Base-by-base conservation (phyloP, 2,797 vertebrate species). In the Buceros bicornis region DNA sequence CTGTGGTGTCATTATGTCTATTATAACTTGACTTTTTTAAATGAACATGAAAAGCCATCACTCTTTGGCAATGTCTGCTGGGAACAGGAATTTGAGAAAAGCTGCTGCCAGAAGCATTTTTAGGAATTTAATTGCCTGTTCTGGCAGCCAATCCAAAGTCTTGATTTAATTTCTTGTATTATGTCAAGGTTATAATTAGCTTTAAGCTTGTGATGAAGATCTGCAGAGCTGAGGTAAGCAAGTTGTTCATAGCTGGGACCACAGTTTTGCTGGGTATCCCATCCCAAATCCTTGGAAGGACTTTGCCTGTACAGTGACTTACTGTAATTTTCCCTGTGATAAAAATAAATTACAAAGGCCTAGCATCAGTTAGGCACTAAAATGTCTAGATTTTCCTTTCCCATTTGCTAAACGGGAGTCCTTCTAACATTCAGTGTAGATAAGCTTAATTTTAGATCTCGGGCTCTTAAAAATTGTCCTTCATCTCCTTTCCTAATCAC, bases 171-270 rank as follows among this genome's bases (percentile, higher is more conserved):
- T 91, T 80, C 43, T 53, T 80, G 42, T 50, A 37, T 81, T 95
- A 77, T 90, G 16, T 93, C 37, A 64, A 62, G 62, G 53, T 71
- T 90, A 76, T 94, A 95, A 96, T 95, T 86, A 96, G 43, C 31
- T 67, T 83, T 90, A 91, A 88, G 80, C 24, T 85, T 82, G 37
- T 57, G 66, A 48, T 42, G 61, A 95, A 82, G 47, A 74, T 33
- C 29, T 65, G 71, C 15, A 58, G 70, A 92, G 73, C 60, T 92
- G 76, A 92, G 33, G 67, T 65, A 87, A 91, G 90, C 47, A 69
- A 91, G 24, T 45, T 84, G 19, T 58, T 56, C 69, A 62, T 61
- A 79, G 24, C 25, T 69, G 50, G 31, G 15, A 65, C 26, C 16
- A 76, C 12, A 56, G 33, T 58, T 85, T 74, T 94, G 4, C 35